Conservation (phyloP, 2,888 invertebrate genomes). For the Harmothoe impar region DNA sequence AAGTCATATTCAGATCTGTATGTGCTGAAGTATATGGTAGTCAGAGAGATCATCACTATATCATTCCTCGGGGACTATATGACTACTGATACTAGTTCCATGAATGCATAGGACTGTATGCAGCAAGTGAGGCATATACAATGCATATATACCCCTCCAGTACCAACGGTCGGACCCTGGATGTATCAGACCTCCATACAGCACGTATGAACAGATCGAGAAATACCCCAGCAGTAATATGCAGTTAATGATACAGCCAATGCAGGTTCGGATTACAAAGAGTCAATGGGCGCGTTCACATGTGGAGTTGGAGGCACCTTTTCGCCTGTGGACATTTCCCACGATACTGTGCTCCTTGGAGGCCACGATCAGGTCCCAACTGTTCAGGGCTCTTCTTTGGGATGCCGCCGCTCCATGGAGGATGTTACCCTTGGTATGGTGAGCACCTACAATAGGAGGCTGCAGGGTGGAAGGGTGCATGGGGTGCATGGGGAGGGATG, state of each 20-base stretch:
- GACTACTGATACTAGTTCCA: too few species aligned
- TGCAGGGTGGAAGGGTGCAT: not conserved
- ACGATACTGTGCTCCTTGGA: not conserved
- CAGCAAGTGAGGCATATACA: too few species aligned
- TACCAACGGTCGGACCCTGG: too few species aligned
- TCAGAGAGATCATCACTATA: too few species aligned
- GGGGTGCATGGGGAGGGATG: not conserved
- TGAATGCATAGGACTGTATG: too few species aligned
- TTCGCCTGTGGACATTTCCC: slow-evolving; percentile 34
- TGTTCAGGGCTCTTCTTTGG: too few species aligned
- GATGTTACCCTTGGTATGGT: not conserved
- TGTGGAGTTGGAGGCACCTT: not conserved
- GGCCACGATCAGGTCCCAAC: not conserved
- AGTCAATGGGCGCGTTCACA: not conserved
- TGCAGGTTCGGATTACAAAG: not conserved
- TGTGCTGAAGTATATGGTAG: too few species aligned
- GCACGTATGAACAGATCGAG: not conserved
- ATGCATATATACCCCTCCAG: too few species aligned
- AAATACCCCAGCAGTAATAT: not conserved
- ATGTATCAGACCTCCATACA: too few species aligned
- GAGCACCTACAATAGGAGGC: not conserved
- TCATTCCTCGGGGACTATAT: too few species aligned
- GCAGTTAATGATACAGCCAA: too few species aligned
- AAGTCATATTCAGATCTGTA: too few species aligned
- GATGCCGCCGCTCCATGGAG: not conserved